A percentile compares a stretch with the other conserved stretches of the same genome.
These are phyloP conservation scores for Microdon myrmicae DNA, from an alignment of 2,888 invertebrate species.

Conservation along the genomic window DNA sequence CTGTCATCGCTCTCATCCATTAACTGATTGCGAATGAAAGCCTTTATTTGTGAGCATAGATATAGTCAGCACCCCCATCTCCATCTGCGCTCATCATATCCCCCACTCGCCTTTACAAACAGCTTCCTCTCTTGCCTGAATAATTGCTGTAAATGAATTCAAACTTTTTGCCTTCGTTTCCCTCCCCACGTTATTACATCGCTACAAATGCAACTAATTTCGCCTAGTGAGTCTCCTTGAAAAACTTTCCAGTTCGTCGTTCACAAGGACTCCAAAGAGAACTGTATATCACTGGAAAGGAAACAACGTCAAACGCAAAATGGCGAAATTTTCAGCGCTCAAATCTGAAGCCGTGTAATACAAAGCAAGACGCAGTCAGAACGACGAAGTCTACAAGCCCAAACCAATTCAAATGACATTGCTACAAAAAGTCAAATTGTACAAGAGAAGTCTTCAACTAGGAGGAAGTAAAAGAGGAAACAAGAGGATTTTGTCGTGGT, in stretches of 20 bases:
- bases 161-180: constrained; percentile 20
- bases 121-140: constrained; percentile 9
- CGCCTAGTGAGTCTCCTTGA: constrained; percentile 26
- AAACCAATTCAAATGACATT: constrained; percentile 13
- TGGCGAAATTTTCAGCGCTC: constrained; percentile 37
- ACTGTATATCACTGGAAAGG: constrained; percentile 30
- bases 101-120: too few relatives aligned
- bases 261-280: constrained; percentile 24
- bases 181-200: constrained; percentile 18
- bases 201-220: constrained; percentile 50
- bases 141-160: constrained; percentile 50
- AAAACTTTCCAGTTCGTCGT: constrained; percentile 41
- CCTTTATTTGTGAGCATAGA: too few relatives aligned
- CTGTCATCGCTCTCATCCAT: constrained; percentile 33
- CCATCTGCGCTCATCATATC: too few relatives aligned
- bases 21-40: constrained; percentile 50
- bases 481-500: constrained; percentile 28
- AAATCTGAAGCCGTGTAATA: constrained; percentile 38
- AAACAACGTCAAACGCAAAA: constrained; percentile 26
- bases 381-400: constrained; percentile 7
- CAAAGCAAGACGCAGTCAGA: constrained; percentile 31
- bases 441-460: background rate
- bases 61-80: background rate
- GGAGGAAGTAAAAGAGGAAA: constrained; percentile 27
- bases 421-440: constrained; percentile 11